Percentiles rank a stretch among this genome's conserved stretches.
These are phyloP conservation scores for Semnornis frantzii DNA, from an alignment of 2,113 vertebrate species.

Conservation along the genomic window DNA sequence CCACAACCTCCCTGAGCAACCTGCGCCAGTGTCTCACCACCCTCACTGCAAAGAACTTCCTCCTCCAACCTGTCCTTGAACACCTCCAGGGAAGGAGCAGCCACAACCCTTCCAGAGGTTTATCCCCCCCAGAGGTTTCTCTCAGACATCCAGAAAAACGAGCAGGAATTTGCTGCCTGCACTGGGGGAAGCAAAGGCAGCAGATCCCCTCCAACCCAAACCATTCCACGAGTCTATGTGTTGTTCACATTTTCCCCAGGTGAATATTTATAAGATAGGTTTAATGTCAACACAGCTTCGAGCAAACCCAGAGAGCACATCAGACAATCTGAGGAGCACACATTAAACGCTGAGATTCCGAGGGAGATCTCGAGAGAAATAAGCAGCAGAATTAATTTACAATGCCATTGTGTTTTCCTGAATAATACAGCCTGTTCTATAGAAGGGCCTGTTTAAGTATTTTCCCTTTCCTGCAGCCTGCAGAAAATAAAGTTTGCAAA, in stretches of 20 bases:
- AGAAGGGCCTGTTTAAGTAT: background rate
- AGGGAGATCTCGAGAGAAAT: background rate
- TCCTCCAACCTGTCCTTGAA: too few relatives aligned
- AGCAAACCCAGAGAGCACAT: constrained; percentile 4
- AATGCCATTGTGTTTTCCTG: constrained; percentile 1
- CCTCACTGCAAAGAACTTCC: too few relatives aligned
- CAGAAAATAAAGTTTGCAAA: constrained; percentile 57
- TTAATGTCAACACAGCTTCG: background rate
- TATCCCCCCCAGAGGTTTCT: background rate
- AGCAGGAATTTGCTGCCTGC: background rate
- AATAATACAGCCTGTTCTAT: background rate
- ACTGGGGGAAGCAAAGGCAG: background rate
- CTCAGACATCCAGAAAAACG: background rate
- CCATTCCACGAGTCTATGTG: background rate
- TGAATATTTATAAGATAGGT: background rate
- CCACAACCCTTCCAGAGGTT: too few relatives aligned
- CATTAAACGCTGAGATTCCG: background rate
- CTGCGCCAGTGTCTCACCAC: too few relatives aligned
- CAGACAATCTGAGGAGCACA: background rate
- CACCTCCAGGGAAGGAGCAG: too few relatives aligned
- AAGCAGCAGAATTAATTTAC: background rate
- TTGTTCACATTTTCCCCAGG: background rate
- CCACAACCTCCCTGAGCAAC: too few relatives aligned
- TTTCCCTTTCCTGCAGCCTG: background rate
- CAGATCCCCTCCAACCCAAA: background rate